phyloP scores from a whole-genome alignment of 1,140 invertebrate species.

The Drosophila nasuta region DNA sequence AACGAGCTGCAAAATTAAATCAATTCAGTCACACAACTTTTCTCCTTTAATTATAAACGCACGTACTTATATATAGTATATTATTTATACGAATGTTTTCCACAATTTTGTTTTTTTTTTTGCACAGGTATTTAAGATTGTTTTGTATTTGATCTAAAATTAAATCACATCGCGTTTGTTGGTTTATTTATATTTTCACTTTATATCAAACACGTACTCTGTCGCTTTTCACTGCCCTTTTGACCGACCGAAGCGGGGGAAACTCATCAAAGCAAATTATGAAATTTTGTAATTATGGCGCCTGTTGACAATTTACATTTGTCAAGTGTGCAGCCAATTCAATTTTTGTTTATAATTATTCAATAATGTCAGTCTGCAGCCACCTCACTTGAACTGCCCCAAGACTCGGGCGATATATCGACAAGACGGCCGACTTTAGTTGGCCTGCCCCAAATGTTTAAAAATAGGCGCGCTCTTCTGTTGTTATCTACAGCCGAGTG shows the following conservation, averaged over 20 bases:
- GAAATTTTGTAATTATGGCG: constrained; percentile 61
- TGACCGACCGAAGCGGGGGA: not conserved
- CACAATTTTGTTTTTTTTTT: not conserved
- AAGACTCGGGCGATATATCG: constrained; percentile 54
- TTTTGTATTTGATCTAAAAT: constrained; percentile 17
- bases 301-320: constrained; percentile 48
- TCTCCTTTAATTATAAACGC: constrained; percentile 14
- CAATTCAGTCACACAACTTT: constrained; percentile 26
- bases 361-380: constrained; percentile 66
- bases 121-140: constrained; percentile 10
- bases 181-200: constrained; percentile 3
- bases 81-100: constrained; percentile 2
- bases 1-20: constrained; percentile 55
- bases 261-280: constrained; percentile 39
- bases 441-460: constrained; percentile 80
- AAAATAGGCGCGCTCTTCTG: constrained; percentile 69
- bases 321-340: constrained; percentile 55
- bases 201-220: not conserved
- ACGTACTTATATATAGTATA: not conserved
- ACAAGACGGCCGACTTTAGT: constrained; percentile 64
- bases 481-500: constrained; percentile 63
- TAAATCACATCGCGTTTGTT: constrained; percentile 5
- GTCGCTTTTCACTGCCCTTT: constrained; percentile 7
- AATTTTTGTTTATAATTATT: constrained; percentile 75
- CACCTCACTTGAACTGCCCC: constrained; percentile 21